A percentile compares a stretch with the other conserved stretches of the same genome.
Conservation (phyloP, 2,797 vertebrate species). For the Rallus crepitans region DNA sequence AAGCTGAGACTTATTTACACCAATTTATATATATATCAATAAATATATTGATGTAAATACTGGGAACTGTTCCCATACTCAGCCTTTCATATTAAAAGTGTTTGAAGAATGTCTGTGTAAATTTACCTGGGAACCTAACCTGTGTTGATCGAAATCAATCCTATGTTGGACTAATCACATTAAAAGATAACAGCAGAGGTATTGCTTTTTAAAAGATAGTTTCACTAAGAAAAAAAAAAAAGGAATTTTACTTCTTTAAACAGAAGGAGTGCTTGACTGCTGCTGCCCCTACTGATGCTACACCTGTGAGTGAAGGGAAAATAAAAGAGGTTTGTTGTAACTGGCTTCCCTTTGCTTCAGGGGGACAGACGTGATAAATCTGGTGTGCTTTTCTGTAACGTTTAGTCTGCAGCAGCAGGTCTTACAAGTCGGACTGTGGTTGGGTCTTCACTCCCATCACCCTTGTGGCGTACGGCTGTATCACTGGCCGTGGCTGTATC, state of each 20-base stretch:
- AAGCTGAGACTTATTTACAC: not conserved
- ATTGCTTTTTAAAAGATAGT: not conserved
- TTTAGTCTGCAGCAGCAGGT: slow-evolving; percentile 67
- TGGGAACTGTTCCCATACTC: not conserved
- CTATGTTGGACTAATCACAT: not conserved
- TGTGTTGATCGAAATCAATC: not conserved
- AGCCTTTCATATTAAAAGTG: not conserved
- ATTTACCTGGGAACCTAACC: not conserved
- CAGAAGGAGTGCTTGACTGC: not conserved
- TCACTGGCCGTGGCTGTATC: too few species aligned
- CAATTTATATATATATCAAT: not conserved
- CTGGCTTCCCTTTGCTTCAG: slow-evolving; percentile 55
- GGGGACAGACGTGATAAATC: slow-evolving; percentile 71
- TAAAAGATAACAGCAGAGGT: not conserved
- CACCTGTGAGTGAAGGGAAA: slow-evolving; percentile 56
- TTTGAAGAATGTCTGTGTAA: not conserved
- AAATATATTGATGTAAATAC: not conserved
- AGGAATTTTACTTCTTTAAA: not conserved
- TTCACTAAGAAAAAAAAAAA: not conserved
- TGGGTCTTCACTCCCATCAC: not conserved
- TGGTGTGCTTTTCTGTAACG: slow-evolving; percentile 54
- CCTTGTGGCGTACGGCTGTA: accelerated
- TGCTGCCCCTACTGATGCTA: slow-evolving; percentile 2
- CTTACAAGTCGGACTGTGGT: slow-evolving; percentile 60
- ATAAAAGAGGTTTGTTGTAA: slow-evolving; percentile 62